Base-by-base conservation (phyloP, 2,113 vertebrate species). In the Perca flavescens region DNA sequence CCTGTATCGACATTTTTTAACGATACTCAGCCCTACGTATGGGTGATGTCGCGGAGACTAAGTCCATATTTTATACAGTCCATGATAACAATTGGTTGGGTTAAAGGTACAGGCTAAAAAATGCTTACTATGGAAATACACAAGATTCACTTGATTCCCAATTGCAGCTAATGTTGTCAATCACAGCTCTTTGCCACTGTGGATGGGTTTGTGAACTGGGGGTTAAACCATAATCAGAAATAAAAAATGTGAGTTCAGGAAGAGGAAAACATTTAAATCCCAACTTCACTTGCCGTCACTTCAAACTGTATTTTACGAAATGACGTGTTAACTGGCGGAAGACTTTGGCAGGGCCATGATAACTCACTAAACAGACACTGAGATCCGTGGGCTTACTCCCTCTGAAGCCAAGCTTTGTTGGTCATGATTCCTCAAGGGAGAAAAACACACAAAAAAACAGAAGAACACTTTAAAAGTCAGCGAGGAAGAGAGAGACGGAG, bases 381-480 rank as follows among this genome's bases (percentile, higher is more conserved):
- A 74, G 80, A 88, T 91, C 81, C 75, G 52, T 81, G 88, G 84
- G 54, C 67, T 58, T 56, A 53, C 65, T 89, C 58, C 84, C 63
- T 86, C 50, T 36, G 50, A 82, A 88, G 82, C 77, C 74, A 82
- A 70, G 68, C 85, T 91, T 89, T 91, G 73, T 91, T 80, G 66
- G 77, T 73, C 53, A 64, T 87, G 76, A 87, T 81, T 93, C 88
- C 84, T 74, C n/a, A 2, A 88, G 83, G 88, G 69, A 65, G 52
- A 69, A 15, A 56, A 40, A 50, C 8, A 40, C 36, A 40, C 36
- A 40, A 40, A 65, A 89, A 92, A 94, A 92, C 88, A 88, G 92
- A 93, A 94, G 90, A 96, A 94, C 95, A 92, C 95, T 95, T 96
- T 94, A 96, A 96, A 95, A 95, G 88, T 90, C 89, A 91, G 90